phyloP scores from a whole-genome alignment of 2,888 invertebrate species.

The Caenorhabditis doughertyi region DNA sequence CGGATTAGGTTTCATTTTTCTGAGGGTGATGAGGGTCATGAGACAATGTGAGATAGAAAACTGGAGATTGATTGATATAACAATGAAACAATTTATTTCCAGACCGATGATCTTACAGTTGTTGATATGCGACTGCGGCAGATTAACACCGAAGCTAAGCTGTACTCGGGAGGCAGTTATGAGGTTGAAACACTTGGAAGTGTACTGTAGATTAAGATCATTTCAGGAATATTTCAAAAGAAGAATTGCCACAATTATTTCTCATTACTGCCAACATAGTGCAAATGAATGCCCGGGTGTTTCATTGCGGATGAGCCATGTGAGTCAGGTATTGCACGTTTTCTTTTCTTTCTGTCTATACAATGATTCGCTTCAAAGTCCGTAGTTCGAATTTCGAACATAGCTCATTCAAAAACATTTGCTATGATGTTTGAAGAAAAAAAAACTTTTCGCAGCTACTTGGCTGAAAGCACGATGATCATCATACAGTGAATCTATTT shows the following conservation, averaged over 20 bases:
- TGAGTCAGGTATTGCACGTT: slow-evolving; percentile 67
- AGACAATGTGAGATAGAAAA: slow-evolving; percentile 18
- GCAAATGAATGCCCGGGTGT: slow-evolving; percentile 80
- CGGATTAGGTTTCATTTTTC: slow-evolving; percentile 37
- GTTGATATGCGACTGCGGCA: slow-evolving; percentile 75
- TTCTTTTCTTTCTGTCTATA: slow-evolving; percentile 24
- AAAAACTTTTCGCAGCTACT: not conserved
- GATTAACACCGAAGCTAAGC: slow-evolving; percentile 75
- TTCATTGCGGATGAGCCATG: slow-evolving; percentile 68
- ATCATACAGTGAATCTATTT: slow-evolving; percentile 1
- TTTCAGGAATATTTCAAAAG: slow-evolving; percentile 79
- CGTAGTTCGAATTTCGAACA: not conserved
- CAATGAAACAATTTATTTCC: slow-evolving; percentile 46
- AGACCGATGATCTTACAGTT: slow-evolving; percentile 69
- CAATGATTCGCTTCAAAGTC: not conserved
- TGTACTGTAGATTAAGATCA: not conserved
- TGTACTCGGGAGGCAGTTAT: slow-evolving; percentile 77
- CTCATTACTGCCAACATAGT: slow-evolving; percentile 78
- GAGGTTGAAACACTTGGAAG: slow-evolving; percentile 44
- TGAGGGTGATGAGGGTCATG: slow-evolving; percentile 27
- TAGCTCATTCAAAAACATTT: no score
- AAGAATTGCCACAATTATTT: slow-evolving; percentile 78
- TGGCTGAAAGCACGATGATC: slow-evolving; percentile 36
- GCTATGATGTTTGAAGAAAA: slow-evolving; percentile 19
- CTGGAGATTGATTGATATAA: slow-evolving; percentile 2